These are phyloP conservation scores for Cyprinodon diabolis DNA, from an alignment of 2,797 vertebrate genomes.

Conservation along the genomic window DNA sequence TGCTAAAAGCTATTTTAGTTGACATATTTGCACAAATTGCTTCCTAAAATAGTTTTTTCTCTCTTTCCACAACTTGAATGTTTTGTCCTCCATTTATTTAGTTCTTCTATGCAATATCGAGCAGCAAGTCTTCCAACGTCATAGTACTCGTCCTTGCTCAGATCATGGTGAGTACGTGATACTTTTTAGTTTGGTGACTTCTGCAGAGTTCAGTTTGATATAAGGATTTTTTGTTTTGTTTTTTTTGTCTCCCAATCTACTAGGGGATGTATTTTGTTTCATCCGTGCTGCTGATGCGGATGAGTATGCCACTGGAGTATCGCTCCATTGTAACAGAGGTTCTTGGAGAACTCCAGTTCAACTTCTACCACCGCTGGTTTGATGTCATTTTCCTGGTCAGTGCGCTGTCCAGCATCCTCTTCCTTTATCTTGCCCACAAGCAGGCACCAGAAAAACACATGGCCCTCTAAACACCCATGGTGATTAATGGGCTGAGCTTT, in stretches of 20 bases:
- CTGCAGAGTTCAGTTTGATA: neutral
- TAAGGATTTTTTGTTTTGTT: neutral
- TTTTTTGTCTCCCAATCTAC: constrained; percentile 16
- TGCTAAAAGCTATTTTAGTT: neutral
- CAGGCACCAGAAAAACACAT: constrained; percentile 98
- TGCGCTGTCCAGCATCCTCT: constrained; percentile 97
- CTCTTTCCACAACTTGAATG: neutral
- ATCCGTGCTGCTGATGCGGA: constrained; percentile 94
- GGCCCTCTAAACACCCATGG: constrained; percentile 72
- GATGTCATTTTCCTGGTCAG: constrained; percentile 99
- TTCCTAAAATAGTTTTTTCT: neutral
- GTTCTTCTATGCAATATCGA: constrained; percentile 99
- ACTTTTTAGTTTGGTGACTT: neutral
- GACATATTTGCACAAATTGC: neutral
- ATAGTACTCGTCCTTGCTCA: constrained; percentile 97
- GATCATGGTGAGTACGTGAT: constrained; percentile 91
- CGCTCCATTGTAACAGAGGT: constrained; percentile 96
- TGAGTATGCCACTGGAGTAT: constrained; percentile 98
- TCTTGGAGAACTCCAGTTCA: constrained; percentile 97
- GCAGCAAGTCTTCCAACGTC: constrained; percentile 98
- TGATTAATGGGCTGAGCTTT: constrained; percentile 12
- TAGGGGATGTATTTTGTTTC: constrained; percentile 99
- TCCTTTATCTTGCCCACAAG: constrained; percentile 98
- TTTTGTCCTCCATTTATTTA: constrained; percentile 50
- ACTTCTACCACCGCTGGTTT: constrained; percentile 99